Evolutionary conservation across 2,113 vertebrate genomes (phyloP).

Genomic region (Rhinolophus ferrumequinum): DNA sequence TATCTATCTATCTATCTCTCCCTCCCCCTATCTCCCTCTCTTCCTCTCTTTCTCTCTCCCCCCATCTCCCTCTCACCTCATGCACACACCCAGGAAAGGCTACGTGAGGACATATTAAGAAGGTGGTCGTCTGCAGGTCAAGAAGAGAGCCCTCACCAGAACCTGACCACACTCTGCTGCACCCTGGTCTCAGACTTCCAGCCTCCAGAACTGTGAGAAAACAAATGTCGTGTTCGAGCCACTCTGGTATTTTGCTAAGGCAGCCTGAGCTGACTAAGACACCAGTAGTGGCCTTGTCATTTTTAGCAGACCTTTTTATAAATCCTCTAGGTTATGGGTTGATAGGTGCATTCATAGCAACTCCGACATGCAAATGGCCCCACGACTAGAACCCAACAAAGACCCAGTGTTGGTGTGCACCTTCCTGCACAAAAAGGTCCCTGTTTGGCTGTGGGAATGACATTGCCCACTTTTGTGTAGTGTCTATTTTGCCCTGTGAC

Average conservation of each 20-base stretch:
- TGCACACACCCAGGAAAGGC: background rate
- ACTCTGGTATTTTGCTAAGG: background rate
- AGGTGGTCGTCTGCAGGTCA: background rate
- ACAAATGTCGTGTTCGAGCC: background rate
- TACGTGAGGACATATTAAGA: fast-evolving
- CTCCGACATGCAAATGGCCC: background rate
- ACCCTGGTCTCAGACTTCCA: background rate
- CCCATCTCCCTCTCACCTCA: background rate
- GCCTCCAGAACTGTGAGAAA: background rate
- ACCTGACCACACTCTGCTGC: background rate
- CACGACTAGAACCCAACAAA: background rate
- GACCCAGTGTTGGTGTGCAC: background rate
- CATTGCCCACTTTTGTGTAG: background rate
- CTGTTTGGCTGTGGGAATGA: background rate
- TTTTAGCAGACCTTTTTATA: background rate
- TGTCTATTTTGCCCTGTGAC: background rate
- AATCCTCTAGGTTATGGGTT: background rate
- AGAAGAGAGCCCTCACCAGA: background rate
- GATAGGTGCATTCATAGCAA: background rate
- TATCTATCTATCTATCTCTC: background rate
- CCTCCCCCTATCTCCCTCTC: too few species aligned
- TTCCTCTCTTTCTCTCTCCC: background rate
- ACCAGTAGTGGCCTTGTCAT: background rate
- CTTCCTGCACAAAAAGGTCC: background rate
- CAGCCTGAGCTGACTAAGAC: background rate